These are phyloP conservation scores for Cololabis saira DNA, from an alignment of 2,113 vertebrate genomes.

Conservation along the genomic window DNA sequence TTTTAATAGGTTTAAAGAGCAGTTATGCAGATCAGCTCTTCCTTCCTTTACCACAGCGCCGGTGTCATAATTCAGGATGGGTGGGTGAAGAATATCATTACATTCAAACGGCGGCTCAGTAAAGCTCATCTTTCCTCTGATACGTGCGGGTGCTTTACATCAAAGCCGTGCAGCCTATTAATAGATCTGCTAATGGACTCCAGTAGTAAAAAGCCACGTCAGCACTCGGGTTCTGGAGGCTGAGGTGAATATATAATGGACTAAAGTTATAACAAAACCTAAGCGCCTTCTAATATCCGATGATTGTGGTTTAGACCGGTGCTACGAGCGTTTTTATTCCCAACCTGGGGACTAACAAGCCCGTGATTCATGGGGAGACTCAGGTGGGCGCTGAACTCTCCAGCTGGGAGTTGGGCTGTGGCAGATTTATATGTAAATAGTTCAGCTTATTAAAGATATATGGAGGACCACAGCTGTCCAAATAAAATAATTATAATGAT, in stretches of 20 bases:
- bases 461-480: too few species aligned
- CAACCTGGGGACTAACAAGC: constrained; percentile 36
- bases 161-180: constrained; percentile 65
- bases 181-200: constrained; percentile 69
- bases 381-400: too few species aligned
- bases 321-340: constrained; percentile 46
- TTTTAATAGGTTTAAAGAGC: constrained; percentile 45
- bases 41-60: constrained; percentile 12
- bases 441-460: too few species aligned
- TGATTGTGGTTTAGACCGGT: constrained; percentile 59
- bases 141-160: constrained; percentile 55
- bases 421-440: background rate
- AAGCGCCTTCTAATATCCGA: constrained; percentile 61
- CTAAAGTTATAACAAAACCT: constrained; percentile 60
- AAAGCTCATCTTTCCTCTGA: constrained; percentile 48
- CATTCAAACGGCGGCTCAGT: constrained; percentile 38
- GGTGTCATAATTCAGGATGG: constrained; percentile 48
- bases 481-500: too few species aligned
- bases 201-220: constrained; percentile 69
- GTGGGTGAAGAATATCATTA: constrained; percentile 51
- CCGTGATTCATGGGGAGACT: constrained; percentile 26
- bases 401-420: too few species aligned
- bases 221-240: constrained; percentile 66
- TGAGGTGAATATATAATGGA: constrained; percentile 70
- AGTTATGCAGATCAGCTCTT: constrained; percentile 37